phyloP scores from a whole-genome alignment of 1,140 invertebrate species.

The Pseudachorutes palmiensis region DNA sequence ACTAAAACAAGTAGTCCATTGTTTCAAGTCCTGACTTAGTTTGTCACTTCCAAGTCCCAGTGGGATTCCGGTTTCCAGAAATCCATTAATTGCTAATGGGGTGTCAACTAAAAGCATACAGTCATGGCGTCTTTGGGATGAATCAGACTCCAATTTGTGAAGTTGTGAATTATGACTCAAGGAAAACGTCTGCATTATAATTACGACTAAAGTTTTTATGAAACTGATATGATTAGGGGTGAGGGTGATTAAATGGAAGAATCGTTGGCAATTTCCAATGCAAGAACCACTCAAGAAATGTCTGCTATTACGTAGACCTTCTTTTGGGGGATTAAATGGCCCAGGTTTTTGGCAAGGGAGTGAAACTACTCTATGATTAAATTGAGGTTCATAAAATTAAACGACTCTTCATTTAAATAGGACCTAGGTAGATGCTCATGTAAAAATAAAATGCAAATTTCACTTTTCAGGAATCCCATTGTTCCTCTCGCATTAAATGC shows the following conservation, averaged over 20 bases:
- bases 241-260: constrained; percentile 8
- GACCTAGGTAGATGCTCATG: not conserved
- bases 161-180: not conserved
- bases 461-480: not conserved
- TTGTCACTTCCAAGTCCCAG: too few species aligned
- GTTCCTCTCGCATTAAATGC: not conserved
- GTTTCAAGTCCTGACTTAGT: too few species aligned
- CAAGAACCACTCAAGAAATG: too few species aligned
- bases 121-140: too few species aligned
- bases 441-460: constrained; percentile 8
- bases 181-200: not conserved
- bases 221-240: constrained; percentile 10
- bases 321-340: too few species aligned
- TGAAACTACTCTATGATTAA: not conserved
- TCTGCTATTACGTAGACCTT: constrained; percentile 14
- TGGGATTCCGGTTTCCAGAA: too few species aligned
- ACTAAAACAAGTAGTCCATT: too few species aligned
- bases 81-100: too few species aligned
- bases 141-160: too few species aligned
- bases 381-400: constrained; percentile 9
- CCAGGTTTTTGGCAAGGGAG: too few species aligned
- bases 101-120: too few species aligned
- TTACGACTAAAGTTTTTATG: not conserved
- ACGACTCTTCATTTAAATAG: not conserved
- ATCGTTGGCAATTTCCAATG: too few species aligned